phyloP scores from a whole-genome alignment of 2,888 invertebrate genomes.

The Erannis defoliaria region DNA sequence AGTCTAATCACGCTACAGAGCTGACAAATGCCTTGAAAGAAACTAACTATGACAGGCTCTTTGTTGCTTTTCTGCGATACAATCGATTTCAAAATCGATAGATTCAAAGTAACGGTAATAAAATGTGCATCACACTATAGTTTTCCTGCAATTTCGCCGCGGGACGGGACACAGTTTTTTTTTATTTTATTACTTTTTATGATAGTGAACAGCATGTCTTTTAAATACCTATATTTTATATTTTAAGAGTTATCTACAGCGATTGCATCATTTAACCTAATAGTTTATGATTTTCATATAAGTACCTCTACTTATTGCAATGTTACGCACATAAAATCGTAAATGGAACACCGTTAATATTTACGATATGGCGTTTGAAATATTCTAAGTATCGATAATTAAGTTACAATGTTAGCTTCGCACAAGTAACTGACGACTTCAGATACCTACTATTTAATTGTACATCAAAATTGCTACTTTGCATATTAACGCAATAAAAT shows the following conservation, averaged over 20 bases:
- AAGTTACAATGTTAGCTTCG: slow-evolving; percentile 56
- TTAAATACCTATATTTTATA: no score
- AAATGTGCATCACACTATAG: no score
- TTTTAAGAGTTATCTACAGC: not conserved
- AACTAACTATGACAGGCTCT: no score
- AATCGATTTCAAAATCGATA: no score
- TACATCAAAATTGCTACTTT: not conserved
- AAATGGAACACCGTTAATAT: slow-evolving; percentile 34
- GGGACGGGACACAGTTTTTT: no score
- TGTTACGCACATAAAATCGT: slow-evolving; percentile 28
- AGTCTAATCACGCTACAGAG: no score
- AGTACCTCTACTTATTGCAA: slow-evolving; percentile 25
- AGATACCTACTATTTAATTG: slow-evolving; percentile 1
- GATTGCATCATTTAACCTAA: slow-evolving; percentile 4
- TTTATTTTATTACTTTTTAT: no score
- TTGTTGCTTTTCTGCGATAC: no score
- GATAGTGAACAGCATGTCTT: no score
- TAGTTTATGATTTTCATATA: slow-evolving; percentile 23
- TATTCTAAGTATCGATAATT: slow-evolving; percentile 60
- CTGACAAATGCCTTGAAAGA: no score
- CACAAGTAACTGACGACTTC: slow-evolving; percentile 49
- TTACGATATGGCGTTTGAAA: slow-evolving; percentile 43
- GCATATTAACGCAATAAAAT: not conserved
- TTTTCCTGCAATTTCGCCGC: no score
- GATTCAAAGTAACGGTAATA: no score